Conservation (phyloP, 2,113 vertebrate species). For the Aldabrachelys gigantea region DNA sequence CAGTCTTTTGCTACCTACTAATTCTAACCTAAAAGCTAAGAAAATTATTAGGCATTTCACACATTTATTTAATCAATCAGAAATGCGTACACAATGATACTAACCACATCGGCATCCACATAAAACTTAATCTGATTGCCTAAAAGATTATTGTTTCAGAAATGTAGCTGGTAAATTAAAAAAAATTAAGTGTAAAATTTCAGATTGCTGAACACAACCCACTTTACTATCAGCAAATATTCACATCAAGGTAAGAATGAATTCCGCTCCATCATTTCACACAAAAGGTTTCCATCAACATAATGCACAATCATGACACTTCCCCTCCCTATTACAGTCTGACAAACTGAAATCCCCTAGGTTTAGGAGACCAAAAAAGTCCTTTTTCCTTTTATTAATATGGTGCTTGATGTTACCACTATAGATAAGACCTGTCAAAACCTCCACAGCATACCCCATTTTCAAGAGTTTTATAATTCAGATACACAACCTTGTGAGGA, state of each 20-base stretch:
- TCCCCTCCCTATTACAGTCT: neutral
- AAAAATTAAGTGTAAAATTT: neutral
- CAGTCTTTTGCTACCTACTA: neutral
- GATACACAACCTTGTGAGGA: neutral
- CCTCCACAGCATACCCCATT: neutral
- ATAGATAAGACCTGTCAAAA: neutral
- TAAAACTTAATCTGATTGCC: neutral
- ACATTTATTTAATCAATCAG: neutral
- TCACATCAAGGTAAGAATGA: neutral
- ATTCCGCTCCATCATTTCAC: neutral
- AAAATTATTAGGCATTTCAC: neutral
- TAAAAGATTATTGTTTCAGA: neutral
- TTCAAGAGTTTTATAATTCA: neutral
- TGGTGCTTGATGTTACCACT: neutral
- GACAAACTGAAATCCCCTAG: neutral
- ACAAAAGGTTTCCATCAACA: neutral
- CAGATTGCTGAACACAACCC: neutral
- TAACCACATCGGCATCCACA: neutral
- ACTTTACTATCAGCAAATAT: neutral
- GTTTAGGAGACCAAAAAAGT: neutral
- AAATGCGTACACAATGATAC: neutral
- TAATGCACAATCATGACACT: neutral
- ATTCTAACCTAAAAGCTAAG: slow-evolving; percentile 12
- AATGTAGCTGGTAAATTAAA: neutral
- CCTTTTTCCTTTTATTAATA: neutral